phyloP scores from a whole-genome alignment of 2,797 vertebrate genomes.

The Remorina albescens region DNA sequence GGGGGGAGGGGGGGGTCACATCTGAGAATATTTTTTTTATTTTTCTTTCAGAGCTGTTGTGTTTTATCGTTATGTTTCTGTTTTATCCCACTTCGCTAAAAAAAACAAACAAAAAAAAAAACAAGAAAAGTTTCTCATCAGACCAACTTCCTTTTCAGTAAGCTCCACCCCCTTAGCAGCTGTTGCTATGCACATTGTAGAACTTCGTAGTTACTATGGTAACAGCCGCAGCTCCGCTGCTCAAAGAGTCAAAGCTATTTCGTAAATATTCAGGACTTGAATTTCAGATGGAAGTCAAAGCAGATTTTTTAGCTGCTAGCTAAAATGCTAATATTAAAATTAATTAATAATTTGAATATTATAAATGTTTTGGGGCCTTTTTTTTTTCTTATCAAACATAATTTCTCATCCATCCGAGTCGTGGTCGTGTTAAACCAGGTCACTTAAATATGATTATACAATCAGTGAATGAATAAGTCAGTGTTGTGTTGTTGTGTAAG shows the following conservation, averaged over 20 bases:
- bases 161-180: conserved; percentile 24
- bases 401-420: no score
- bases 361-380: no score
- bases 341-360: no score
- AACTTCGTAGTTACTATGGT: not conserved
- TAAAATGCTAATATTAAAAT: no score
- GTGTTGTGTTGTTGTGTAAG: no score
- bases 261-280: not conserved
- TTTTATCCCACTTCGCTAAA: conserved; percentile 15
- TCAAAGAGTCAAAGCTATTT: no score
- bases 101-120: no score
- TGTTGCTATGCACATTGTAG: not conserved
- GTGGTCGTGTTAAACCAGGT: no score
- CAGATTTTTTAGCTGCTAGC: not conserved
- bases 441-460: no score
- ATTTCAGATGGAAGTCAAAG: not conserved
- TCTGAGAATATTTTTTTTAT: conserved; percentile 12
- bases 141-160: conserved; percentile 34
- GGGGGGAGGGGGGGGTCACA: not conserved
- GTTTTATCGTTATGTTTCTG: conserved; percentile 10
- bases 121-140: conserved; percentile 33
- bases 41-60: no score
- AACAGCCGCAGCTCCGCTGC: not conserved
- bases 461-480: no score
- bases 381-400: no score